phyloP scores from a whole-genome alignment of 2,113 vertebrate species.

The Rhinoderma darwinii region DNA sequence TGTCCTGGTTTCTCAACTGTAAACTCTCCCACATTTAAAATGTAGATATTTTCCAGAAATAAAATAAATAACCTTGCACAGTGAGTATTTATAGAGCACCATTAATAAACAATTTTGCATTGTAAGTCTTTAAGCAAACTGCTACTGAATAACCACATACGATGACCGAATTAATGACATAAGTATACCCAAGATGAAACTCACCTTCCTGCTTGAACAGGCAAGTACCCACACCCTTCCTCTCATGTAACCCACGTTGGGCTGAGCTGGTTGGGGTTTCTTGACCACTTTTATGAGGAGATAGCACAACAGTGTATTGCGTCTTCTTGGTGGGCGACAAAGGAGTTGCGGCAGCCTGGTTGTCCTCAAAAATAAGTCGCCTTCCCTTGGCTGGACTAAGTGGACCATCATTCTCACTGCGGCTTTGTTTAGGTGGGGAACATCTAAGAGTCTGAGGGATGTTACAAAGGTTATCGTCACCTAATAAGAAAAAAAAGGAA shows the following conservation, averaged over 20 bases:
- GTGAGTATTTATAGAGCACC: background rate
- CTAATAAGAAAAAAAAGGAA: conserved; percentile 65
- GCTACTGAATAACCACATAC: too few species aligned
- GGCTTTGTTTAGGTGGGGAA: conserved; percentile 85
- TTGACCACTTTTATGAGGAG: conserved; percentile 22
- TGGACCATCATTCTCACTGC: conserved; percentile 74
- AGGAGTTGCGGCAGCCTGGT: background rate
- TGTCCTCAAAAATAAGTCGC: conserved; percentile 68
- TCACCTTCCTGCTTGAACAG: conserved; percentile 82
- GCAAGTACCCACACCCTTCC: conserved; percentile 57
- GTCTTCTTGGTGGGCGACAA: conserved; percentile 65
- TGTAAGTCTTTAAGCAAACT: background rate
- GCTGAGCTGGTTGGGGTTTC: conserved; percentile 66
- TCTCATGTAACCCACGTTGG: background rate
- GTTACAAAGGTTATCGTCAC: conserved; percentile 90
- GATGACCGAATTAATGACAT: too few species aligned
- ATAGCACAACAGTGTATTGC: background rate
- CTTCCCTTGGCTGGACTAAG: conserved; percentile 62
- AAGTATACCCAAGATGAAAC: too few species aligned
- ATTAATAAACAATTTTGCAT: background rate
- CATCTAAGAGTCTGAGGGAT: conserved; percentile 68
- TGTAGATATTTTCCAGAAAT: too few species aligned
- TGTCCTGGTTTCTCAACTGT: too few species aligned
- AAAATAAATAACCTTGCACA: too few species aligned
- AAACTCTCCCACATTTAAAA: too few species aligned